Conservation (phyloP, 2,888 invertebrate genomes). For the Cephus nigrinus region DNA sequence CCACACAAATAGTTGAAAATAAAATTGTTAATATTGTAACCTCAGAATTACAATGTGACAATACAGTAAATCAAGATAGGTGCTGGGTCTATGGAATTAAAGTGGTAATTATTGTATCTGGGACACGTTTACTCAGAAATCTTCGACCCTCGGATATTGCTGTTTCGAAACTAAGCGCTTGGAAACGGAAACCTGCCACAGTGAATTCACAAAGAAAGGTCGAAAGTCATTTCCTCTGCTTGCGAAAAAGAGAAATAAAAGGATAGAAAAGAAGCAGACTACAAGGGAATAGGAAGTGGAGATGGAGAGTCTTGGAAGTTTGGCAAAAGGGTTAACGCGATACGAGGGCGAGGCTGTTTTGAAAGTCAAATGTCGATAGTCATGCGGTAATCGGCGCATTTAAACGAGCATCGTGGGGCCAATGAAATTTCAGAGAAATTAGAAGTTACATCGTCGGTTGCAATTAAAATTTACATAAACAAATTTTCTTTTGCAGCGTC, state of each 20-base stretch:
- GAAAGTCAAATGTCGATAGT: conserved; percentile 5
- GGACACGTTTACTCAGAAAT: conserved; percentile 9
- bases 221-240: background rate
- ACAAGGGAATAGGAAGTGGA: background rate
- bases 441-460: conserved; percentile 47
- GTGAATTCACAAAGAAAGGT: background rate
- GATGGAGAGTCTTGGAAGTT: background rate
- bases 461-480: conserved; percentile 58
- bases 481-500: conserved; percentile 43
- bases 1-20: background rate
- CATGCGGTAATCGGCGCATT: conserved; percentile 12
- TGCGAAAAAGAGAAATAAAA: background rate
- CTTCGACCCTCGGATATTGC: background rate
- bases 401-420: conserved; percentile 21
- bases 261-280: background rate
- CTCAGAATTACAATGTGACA: background rate
- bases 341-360: conserved; percentile 17
- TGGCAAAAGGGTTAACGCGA: conserved; percentile 27
- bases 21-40: background rate
- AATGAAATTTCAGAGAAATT: conserved; percentile 52
- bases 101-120: conserved; percentile 8
- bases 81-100: background rate
- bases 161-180: background rate
- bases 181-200: background rate
- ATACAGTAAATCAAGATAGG: background rate